Evolutionary conservation across 2,888 invertebrate genomes (phyloP).

Genomic region (Andrena hattorfiana): DNA sequence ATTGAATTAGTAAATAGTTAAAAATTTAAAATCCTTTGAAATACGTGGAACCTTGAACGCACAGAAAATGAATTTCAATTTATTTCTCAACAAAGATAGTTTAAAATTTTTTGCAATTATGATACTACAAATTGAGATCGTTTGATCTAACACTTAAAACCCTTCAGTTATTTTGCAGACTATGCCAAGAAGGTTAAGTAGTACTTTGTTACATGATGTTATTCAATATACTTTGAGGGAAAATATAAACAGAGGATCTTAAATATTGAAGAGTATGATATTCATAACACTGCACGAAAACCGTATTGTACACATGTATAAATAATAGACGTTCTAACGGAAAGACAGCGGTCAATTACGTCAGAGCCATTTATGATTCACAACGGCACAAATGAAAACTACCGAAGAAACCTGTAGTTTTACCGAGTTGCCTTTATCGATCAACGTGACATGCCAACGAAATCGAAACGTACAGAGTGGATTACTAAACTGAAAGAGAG

Average conservation of each 20-base stretch:
- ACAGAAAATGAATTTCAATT: no score
- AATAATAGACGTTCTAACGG: not conserved
- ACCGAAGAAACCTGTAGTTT: constrained; percentile 10
- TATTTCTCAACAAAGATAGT: no score
- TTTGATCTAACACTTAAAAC: no score
- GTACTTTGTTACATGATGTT: no score
- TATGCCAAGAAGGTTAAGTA: no score
- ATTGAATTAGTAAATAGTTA: not conserved
- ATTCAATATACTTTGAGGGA: no score
- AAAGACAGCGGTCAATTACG: not conserved
- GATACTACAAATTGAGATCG: no score
- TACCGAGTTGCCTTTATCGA: constrained; percentile 20
- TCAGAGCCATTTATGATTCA: constrained; percentile 16
- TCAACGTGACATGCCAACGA: constrained; percentile 7
- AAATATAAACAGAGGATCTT: no score
- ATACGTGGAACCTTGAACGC: not conserved
- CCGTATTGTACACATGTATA: not conserved
- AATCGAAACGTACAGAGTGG: not conserved
- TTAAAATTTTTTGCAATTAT: no score
- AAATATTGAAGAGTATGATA: no score
- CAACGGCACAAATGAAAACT: not conserved
- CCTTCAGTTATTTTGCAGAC: no score
- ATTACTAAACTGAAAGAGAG: not conserved
- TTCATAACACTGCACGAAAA: no score
- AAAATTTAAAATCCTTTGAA: not conserved